Percentiles rank a stretch among this genome's conserved stretches.
These are phyloP conservation scores for Crotalus helleri DNA, from an alignment of 2,113 vertebrate species.

Conservation along the genomic window DNA sequence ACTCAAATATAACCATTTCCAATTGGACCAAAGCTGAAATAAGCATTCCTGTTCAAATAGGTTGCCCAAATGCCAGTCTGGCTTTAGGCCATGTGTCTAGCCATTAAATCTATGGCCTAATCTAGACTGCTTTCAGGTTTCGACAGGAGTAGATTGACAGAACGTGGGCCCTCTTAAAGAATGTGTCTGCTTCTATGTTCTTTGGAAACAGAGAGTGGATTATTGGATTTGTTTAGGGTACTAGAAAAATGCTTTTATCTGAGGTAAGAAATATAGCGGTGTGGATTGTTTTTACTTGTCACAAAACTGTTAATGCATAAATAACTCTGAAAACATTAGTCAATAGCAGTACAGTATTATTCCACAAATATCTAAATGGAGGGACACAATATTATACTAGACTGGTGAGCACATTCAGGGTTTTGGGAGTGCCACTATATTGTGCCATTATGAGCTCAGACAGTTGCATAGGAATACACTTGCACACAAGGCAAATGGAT, in stretches of 20 bases:
- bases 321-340: neutral
- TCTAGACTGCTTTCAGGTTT: conserved; percentile 1
- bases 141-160: neutral
- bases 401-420: neutral
- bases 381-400: neutral
- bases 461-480: neutral
- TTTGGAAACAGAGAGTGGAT: neutral
- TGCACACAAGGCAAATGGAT: neutral
- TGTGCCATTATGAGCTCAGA: neutral
- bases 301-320: neutral
- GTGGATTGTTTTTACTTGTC: neutral
- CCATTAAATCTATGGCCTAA: neutral
- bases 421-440: neutral
- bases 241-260: neutral
- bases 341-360: neutral
- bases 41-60: neutral
- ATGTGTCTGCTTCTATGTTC: neutral
- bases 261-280: neutral
- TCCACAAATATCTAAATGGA: neutral
- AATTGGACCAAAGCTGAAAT: neutral
- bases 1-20: neutral
- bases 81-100: neutral
- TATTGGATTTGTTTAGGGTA: neutral
- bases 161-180: neutral
- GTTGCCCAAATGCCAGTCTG: neutral